Conservation (phyloP, 2,888 invertebrate species). For the Patella ulyssiponensis region DNA sequence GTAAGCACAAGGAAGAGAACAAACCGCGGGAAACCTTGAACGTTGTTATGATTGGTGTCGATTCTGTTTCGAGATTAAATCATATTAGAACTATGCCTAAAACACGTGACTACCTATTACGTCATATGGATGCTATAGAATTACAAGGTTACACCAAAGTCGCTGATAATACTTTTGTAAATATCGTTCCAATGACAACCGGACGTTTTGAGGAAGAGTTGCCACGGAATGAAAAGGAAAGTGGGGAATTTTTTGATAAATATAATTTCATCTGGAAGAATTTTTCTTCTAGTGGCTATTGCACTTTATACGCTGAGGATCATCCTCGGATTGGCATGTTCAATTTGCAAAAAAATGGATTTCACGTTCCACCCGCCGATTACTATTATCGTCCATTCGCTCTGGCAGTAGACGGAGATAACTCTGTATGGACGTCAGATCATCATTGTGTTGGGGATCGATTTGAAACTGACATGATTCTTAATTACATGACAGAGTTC, state of each 20-base stretch:
- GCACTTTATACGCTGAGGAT: slow-evolving; percentile 88
- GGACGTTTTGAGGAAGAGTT: slow-evolving; percentile 74
- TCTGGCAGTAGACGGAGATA: slow-evolving; percentile 74
- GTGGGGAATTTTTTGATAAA: slow-evolving; percentile 75
- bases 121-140: slow-evolving; percentile 81
- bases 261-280: slow-evolving; percentile 90
- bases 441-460: slow-evolving; percentile 79
- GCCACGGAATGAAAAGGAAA: slow-evolving; percentile 71
- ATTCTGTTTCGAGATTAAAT: slow-evolving; percentile 88
- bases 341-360: slow-evolving; percentile 84
- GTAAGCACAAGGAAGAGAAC: slow-evolving; percentile 25
- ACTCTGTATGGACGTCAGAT: slow-evolving; percentile 45
- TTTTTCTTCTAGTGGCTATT: slow-evolving; percentile 81
- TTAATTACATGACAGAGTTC: slow-evolving; percentile 79
- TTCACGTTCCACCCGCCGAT: slow-evolving; percentile 84
- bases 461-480: slow-evolving; percentile 80
- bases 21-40: slow-evolving; percentile 11
- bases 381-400: slow-evolving; percentile 86
- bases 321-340: slow-evolving; percentile 84
- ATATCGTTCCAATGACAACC: slow-evolving; percentile 85
- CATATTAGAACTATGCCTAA: slow-evolving; percentile 87
- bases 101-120: slow-evolving; percentile 76
- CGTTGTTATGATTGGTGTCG: slow-evolving; percentile 77
- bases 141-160: slow-evolving; percentile 92
- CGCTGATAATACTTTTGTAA: slow-evolving; percentile 93